Base-by-base conservation (phyloP, 1,140 invertebrate genomes). In the Drosophila asahinai region DNA sequence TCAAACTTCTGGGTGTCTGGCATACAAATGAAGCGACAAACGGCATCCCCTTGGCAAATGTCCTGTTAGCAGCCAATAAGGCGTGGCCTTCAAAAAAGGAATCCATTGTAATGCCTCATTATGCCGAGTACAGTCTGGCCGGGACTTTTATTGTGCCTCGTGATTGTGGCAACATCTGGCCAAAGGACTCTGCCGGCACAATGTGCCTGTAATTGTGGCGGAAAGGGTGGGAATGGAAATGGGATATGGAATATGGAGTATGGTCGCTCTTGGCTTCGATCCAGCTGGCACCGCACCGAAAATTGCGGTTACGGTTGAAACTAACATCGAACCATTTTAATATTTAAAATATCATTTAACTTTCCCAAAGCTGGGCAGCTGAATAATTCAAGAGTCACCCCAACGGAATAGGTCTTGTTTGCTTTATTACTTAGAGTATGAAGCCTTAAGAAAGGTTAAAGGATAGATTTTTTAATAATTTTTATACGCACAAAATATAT, bases 11-110 rank as follows among this genome's bases (percentile, higher is more conserved):
- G 14, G 36, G 30, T 77, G 74, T 42, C 73, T 77, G 40, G 73
- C 43, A 77, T 77, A 77, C 73, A 77, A 77, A 77, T 77, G 74
- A 77, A 67, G 74, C 62, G 62, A 15, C 73, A 77, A 54, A 77
- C 27, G 22, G 48, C 33, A 22, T 55, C 55, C 62, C 47, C 22
- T 36, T 57, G 45, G 48, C 40, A 67, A 77, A 77, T 77, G 47
- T 77, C 62, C 74, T 77, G 40, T 77, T 77, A 45, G 74, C 74
- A 77, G 62, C 74, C 74, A 77, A 77, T 77, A 77, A 75, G 73
- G 71, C 71, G 67, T 55, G 45, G 42, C 33, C 54, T 38, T 54
- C 30, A 58, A 52, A 77, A 54, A 68, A 55, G 33, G 64, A 71
- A 71, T 71, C 68, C 71, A 73, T 74, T 74, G 71, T 73, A 73